Percentiles rank a stretch among this genome's conserved stretches.
phyloP scores from a whole-genome alignment of 1,140 invertebrate genomes.

The Heliconius himera region DNA sequence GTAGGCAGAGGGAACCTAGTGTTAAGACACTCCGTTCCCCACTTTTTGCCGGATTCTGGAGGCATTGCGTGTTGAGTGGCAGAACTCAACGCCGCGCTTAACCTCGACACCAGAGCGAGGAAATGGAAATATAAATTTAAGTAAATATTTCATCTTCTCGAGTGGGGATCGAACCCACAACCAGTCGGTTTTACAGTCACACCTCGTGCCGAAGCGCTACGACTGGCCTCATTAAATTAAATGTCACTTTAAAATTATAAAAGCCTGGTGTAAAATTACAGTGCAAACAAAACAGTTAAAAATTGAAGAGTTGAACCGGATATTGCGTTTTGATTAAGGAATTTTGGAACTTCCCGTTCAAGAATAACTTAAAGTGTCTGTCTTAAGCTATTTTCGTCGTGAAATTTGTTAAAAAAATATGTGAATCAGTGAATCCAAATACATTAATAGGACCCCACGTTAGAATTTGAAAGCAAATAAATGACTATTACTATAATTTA shows the following conservation, averaged over 20 bases:
- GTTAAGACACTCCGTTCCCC: no score
- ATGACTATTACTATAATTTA: neutral
- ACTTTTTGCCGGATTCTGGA: no score
- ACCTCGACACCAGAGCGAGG: no score
- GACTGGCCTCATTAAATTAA: neutral
- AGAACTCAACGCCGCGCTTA: no score
- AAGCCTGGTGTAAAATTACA: neutral
- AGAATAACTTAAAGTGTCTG: conserved; percentile 8
- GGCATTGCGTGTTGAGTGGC: no score
- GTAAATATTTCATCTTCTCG: no score
- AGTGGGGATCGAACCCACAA: no score
- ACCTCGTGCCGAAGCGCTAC: no score
- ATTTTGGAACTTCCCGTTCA: conserved; percentile 28
- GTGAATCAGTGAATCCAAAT: conserved; percentile 20
- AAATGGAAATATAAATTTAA: no score
- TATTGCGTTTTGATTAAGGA: conserved; percentile 15
- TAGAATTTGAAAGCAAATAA: neutral
- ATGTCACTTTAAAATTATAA: neutral
- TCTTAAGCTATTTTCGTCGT: conserved; percentile 16
- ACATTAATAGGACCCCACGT: conserved; percentile 1
- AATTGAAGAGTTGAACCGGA: neutral
- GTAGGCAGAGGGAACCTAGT: no score
- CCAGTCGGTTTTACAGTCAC: no score
- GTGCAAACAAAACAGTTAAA: neutral
- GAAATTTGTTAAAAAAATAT: neutral